phyloP scores from a whole-genome alignment of 2,888 invertebrate genomes.

The Catocala nupta region DNA sequence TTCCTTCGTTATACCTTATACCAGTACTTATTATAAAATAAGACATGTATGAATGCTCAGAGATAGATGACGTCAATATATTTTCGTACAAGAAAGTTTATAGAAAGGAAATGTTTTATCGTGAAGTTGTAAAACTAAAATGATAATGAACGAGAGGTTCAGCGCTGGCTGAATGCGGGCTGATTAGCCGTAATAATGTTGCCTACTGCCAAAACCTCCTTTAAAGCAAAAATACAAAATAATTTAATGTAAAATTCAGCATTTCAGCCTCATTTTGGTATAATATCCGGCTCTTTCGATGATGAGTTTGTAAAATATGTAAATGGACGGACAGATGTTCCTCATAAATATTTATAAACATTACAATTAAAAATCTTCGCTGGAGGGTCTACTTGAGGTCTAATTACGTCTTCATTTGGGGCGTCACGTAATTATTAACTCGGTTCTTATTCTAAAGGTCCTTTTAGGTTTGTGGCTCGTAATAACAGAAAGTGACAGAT shows the following conservation, averaged over 20 bases:
- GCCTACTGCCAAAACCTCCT: background rate
- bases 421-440: background rate
- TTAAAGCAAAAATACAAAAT: background rate
- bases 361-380: constrained; percentile 43
- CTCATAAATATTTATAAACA: constrained; percentile 48
- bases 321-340: constrained; percentile 37
- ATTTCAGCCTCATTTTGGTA: constrained; percentile 12
- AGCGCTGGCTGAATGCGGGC: no score
- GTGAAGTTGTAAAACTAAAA: no score
- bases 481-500: no score
- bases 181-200: background rate
- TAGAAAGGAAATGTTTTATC: no score
- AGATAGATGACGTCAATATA: no score
- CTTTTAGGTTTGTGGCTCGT: no score
- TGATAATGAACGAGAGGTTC: no score
- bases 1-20: no score
- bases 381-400: constrained; percentile 17
- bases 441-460: background rate
- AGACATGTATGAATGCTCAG: no score
- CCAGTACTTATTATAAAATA: no score
- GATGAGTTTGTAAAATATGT: constrained; percentile 31
- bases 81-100: no score
- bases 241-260: constrained; percentile 17
- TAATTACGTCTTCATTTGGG: constrained; percentile 25
- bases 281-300: constrained; percentile 24